Evolutionary conservation across 2,888 invertebrate species (phyloP), one percentile per base, ranked within the genome.

Genomic region (Diplazon laetatorius): DNA sequence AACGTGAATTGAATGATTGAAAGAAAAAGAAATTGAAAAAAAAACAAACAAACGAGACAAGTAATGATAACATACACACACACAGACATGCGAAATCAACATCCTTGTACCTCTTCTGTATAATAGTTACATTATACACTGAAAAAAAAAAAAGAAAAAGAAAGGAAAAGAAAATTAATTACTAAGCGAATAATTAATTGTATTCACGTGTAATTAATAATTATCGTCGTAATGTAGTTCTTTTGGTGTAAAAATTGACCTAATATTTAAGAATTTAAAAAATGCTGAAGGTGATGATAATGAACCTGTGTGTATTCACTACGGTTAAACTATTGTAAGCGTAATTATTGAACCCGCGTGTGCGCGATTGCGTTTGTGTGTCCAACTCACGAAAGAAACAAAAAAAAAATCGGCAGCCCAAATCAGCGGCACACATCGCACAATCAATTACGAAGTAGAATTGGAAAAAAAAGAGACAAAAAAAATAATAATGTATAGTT

Each of bases 131-230:
- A 88, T 87, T 87, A 88, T 84, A 87, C 85, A 86, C 80, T 85
- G 84, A 85, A 85, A 55, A 52, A 52, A 55, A 55, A 52, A 42
- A n/a, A n/a, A 42, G 30, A 86, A 76, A 55, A 59, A 59, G 35
- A 48, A 42, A 30, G 50, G 75, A 63, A 44, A 57, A 9, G 59
- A 66, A 44, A 63, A 44, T 74, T 59, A 72, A 73, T 60, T 65
- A 77, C 72, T 75, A 80, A 81, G 76, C 76, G 71, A 74, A 79
- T 71, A 76, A 73, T 82, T 80, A 87, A 87, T 88, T 89, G 86
- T 89, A 90, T 87, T 76, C 79, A 88, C 87, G 85, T 89, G 89
- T 90, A 89, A 90, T 89, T 90, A 89, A 84, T 87, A 89, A 89
- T 89, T 89, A 89, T 89, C 86, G 87, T 89, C 87, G 87, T 90